These are phyloP conservation scores for Anguilla pacifica DNA, from an alignment of 2,797 vertebrate species.

Conservation along the genomic window DNA sequence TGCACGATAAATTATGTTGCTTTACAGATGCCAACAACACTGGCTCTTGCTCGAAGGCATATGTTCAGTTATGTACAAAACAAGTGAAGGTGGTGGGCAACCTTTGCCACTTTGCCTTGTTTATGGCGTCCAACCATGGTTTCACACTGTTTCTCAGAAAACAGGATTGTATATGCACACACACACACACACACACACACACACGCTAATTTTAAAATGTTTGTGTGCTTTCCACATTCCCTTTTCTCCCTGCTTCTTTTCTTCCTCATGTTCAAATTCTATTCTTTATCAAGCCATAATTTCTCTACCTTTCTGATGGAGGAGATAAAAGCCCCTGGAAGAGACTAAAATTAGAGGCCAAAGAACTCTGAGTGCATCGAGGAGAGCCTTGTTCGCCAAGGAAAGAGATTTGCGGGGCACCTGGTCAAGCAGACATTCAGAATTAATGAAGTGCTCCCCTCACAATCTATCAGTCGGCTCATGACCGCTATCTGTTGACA, in stretches of 20 bases:
- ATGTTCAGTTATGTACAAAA: not conserved
- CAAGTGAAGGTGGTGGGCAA: not conserved
- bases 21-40: no score
- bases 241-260: not conserved
- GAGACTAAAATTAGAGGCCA: not conserved
- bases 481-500: constrained; percentile 37
- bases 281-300: not conserved
- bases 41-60: not conserved
- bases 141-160: not conserved
- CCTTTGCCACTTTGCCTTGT: not conserved
- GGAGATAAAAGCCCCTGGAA: not conserved
- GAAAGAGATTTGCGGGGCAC: constrained; percentile 47
- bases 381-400: constrained; percentile 31
- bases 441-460: constrained; percentile 51
- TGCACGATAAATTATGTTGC: not conserved
- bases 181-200: not conserved
- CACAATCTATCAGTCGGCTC: constrained; percentile 53
- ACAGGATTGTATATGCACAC: not conserved
- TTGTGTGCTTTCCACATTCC: not conserved
- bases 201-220: not conserved
- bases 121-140: not conserved
- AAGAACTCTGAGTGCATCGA: not conserved
- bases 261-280: not conserved
- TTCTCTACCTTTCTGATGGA: not conserved
- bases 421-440: constrained; percentile 32